Base-by-base conservation (phyloP, 2,113 vertebrate genomes). In the Meleagris gallopavo region DNA sequence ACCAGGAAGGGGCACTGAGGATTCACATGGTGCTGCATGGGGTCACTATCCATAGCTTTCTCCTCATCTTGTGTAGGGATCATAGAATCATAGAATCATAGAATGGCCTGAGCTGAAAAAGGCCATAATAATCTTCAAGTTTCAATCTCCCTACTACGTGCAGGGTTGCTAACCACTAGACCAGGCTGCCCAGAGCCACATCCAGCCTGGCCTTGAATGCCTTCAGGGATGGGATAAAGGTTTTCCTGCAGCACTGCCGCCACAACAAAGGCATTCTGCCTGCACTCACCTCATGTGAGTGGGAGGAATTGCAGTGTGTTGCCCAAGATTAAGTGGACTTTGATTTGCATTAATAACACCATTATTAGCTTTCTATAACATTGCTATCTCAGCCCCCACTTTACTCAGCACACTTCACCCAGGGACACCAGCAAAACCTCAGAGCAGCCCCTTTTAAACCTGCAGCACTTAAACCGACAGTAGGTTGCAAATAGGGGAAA, bases 381-480 rank as follows among this genome's bases (percentile, higher is more conserved):
- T 36, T 30, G 0, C 10, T 12, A 1, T 52, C 88, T 34, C 14
- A 38, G 8, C 7, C 40, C 27, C 0, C 4, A 13, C 22, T 5
- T 88, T 71, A 69, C 54, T 65, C 24, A 43, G 48, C 11, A 9
- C 22, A 16, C 5, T 54, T 29, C 29, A 1, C 45, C 4, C 3
- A 36, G 24, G 61, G 52, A 60, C 13, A 15, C 18, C 41, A 24
- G 52, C 62, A 14, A 57, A 66, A 54, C 62, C 66, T 52, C 30
- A 21, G 75, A 93, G 55, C 46, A 6, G 81, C 52, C 45, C 66
- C 70, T 29, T 86, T 90, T 88, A 83, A 92, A 78, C 48, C 41
- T 19, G 2, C 40, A 36, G 27, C 25, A 7, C 40, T 74, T 72
- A 24, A 57, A 65, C 54, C 58, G 22, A n/a, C 21, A 3, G 40